Percentiles rank a stretch among this genome's conserved stretches.
Conservation (phyloP, 2,888 invertebrate genomes). For the Stenodera caucasica region DNA sequence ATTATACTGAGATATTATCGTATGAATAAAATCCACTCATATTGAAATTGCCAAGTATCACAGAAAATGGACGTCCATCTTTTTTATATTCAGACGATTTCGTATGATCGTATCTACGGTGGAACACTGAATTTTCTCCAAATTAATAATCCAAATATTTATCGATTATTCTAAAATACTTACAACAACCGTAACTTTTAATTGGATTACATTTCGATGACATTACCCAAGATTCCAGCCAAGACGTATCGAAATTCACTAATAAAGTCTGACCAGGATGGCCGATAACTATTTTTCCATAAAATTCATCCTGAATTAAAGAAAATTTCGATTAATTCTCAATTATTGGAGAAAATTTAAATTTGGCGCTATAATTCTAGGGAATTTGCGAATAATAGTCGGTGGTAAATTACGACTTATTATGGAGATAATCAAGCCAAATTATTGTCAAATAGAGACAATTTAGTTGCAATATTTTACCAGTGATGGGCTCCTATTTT, state of each 20-base stretch:
- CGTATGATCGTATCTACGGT: constrained; percentile 67
- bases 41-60: constrained; percentile 62
- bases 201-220: constrained; percentile 53
- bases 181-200: constrained; percentile 56
- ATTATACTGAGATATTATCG: constrained; percentile 65
- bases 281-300: constrained; percentile 56
- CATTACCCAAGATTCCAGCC: constrained; percentile 57
- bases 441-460: too few species aligned
- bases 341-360: not conserved
- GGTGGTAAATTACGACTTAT: too few species aligned
- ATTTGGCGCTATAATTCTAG: not conserved
- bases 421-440: too few species aligned
- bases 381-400: too few species aligned
- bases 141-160: not conserved
- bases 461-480: too few species aligned
- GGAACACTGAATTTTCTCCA: constrained; percentile 59
- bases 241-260: constrained; percentile 58
- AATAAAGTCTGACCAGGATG: constrained; percentile 56
- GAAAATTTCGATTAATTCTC: not conserved
- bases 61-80: constrained; percentile 63
- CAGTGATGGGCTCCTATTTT: too few species aligned
- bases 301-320: constrained; percentile 58
- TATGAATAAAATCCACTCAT: constrained; percentile 68
- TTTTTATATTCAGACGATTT: constrained; percentile 66
- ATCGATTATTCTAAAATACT: constrained; percentile 37